Base-by-base conservation (phyloP, 2,113 vertebrate genomes). In the Daboia siamensis region DNA sequence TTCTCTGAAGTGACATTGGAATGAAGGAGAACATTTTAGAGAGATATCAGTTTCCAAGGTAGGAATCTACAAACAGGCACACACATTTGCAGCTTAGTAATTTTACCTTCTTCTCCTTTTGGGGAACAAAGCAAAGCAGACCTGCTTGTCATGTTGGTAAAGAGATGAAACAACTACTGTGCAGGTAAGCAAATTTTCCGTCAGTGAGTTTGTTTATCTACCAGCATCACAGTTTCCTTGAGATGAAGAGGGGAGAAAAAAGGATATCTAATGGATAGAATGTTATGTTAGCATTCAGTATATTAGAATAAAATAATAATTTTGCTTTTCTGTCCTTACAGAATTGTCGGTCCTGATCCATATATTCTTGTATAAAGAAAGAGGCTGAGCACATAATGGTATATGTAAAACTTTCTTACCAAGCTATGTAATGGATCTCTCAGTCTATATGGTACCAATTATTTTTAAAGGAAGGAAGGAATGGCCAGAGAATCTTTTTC, bases 11-110 rank as follows among this genome's bases (percentile, higher is more conserved):
- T 86, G 92, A 86, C 88, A 86, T 20, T 64, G 92, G 92, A 93
- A 93, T 93, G 92, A 93, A 90, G 80, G 74, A 10, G 56, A 93
- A 64, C 88, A 61, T 90, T 93, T 93, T 93, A 93, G 88, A 26
- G 88, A 90, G 55, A 46, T 51, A 93, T 93, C 92, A 20, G 80
- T 93, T 93, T 90, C 92, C 56, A 51, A 61, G 56, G 88, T 64
- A 54, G 86, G 74, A 64, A 88, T 93, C 88, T 93, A 54, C 92
- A 93, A 90, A 93, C 88, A 93, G 88, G 80, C 88, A 93, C 56
- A 86, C 55, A 86, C 55, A 92, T 93, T 88, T 93, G 74, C 74
- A 90, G 92, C 92, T 93, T 93, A 90, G 92, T 90, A 93, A 93
- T 93, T 93, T 93, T 93, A 93, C 56, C 88, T 86, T 55, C 44